These are phyloP conservation scores for Pollimyrus isidori DNA, from an alignment of 2,113 vertebrate genomes.

Conservation along the genomic window DNA sequence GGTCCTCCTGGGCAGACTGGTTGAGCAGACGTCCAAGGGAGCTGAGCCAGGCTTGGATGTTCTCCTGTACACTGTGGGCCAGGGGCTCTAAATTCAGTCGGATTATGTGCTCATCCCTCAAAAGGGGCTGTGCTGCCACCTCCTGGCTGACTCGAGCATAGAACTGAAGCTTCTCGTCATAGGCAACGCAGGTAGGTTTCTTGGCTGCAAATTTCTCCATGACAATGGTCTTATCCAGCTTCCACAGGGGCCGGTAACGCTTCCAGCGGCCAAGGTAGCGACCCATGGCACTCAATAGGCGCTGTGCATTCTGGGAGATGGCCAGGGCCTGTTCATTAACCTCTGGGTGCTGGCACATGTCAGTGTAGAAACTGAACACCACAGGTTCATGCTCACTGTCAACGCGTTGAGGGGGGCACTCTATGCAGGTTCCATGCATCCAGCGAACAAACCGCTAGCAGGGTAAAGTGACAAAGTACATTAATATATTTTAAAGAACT, in stretches of 20 bases:
- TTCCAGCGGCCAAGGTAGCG: slow-evolving; percentile 71
- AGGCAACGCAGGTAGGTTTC: slow-evolving; percentile 66
- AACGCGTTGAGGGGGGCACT: slow-evolving; percentile 71
- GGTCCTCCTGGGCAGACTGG: slow-evolving; percentile 68
- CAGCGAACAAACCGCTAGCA: slow-evolving; percentile 79
- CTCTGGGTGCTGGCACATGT: slow-evolving; percentile 66
- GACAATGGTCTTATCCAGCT: slow-evolving; percentile 65
- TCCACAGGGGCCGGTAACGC: slow-evolving; percentile 76
- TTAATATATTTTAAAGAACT: neutral
- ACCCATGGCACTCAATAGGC: slow-evolving; percentile 60
- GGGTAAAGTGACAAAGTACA: neutral
- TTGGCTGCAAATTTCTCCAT: slow-evolving; percentile 74
- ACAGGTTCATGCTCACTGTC: slow-evolving; percentile 58
- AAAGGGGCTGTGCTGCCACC: slow-evolving; percentile 58
- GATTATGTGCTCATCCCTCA: slow-evolving; percentile 68
- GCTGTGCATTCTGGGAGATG: slow-evolving; percentile 69
- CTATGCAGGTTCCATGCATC: slow-evolving; percentile 82
- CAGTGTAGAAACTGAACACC: slow-evolving; percentile 71
- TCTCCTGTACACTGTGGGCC: slow-evolving; percentile 60
- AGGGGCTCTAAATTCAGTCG: slow-evolving; percentile 73
- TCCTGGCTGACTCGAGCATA: slow-evolving; percentile 60
- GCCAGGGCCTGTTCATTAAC: slow-evolving; percentile 62
- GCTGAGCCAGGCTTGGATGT: slow-evolving; percentile 66
- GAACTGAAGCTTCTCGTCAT: slow-evolving; percentile 80
- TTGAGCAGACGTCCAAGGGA: slow-evolving; percentile 77